Base-by-base conservation (phyloP, 1,140 invertebrate genomes). In the Geopemphigus sp. region DNA sequence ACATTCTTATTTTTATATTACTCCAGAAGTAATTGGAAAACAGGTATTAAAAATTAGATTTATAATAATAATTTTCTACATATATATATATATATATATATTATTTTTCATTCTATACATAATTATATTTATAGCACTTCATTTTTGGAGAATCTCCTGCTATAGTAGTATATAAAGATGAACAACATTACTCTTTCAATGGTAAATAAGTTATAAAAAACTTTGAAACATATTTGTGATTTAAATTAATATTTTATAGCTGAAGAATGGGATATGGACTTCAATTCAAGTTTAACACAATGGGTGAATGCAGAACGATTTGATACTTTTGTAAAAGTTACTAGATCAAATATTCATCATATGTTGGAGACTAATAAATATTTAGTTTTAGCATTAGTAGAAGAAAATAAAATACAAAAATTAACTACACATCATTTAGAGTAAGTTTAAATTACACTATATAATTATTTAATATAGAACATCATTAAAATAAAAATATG, bases 241-340 rank as follows among this genome's bases (percentile, higher is more conserved):
- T 26, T 70, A 66, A 54, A 22, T 32, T 57, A 80, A 47, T 68
- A 64, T n/a, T 54, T 66, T 64, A 22, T 80, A 80, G 81, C 76
- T 47, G 50, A 80, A 19, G 73, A 81, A 74, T 80, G 64, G 76
- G 56, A 74, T 66, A 68, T 72, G 32, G 81, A 87, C 80, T 84
- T 92, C 70, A 93, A 94, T 83, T 86, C 86, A 22, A 91, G 91
- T 47, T 86, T 96, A 81, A 81, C 91, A 81, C 90, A 91, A 66
- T 99, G 96, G 95, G 89, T 99, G 26, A 94, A 94, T 84, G 87
- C 90, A 57, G 95, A 99, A 85, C 88, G 96, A 81, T 98, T 98
- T 88, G 89, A 92, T 50, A 91, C 93, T 66, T 97, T 98, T 84
- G 92, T 94, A 14, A 95, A 94, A 88, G 89, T 96, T 12, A 93